A percentile compares a stretch with the other conserved stretches of the same genome.
Conservation (phyloP, 2,888 invertebrate species). For the Acronicta alni region DNA sequence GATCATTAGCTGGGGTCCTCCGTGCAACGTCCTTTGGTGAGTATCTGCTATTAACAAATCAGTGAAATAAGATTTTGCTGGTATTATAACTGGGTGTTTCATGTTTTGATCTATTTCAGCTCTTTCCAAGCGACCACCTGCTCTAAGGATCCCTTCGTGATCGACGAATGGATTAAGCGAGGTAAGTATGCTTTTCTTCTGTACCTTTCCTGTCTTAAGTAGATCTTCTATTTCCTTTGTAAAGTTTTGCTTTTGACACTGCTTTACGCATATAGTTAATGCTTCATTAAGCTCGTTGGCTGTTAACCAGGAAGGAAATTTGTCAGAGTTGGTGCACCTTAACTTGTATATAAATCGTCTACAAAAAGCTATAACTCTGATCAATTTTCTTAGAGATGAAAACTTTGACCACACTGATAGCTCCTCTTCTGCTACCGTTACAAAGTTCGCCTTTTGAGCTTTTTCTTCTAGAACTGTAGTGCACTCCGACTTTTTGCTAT, state of each 20-base stretch:
- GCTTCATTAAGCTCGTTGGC: neutral
- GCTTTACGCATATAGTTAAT: neutral
- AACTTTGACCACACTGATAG: neutral
- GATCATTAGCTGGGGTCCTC: neutral
- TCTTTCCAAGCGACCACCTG: neutral
- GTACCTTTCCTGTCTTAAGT: neutral
- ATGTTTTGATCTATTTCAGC: neutral
- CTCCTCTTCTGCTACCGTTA: neutral
- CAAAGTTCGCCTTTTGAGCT: neutral
- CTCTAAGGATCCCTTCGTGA: neutral
- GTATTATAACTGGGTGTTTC: constrained; percentile 1
- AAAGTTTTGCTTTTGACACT: neutral
- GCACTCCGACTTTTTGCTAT: neutral
- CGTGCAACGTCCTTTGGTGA: constrained; percentile 2
- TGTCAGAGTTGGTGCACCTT: neutral
- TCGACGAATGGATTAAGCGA: neutral
- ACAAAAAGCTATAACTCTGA: neutral
- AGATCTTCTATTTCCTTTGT: neutral
- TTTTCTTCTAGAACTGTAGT: neutral
- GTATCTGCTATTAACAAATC: neutral
- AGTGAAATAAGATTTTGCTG: constrained; percentile 2
- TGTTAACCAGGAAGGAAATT: neutral
- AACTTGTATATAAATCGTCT: neutral
- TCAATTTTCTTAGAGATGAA: neutral
- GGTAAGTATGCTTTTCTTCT: neutral